Evolutionary conservation across 2,888 invertebrate species (phyloP), one percentile per base, ranked within the genome.

Genomic region (Chirona hameri): DNA sequence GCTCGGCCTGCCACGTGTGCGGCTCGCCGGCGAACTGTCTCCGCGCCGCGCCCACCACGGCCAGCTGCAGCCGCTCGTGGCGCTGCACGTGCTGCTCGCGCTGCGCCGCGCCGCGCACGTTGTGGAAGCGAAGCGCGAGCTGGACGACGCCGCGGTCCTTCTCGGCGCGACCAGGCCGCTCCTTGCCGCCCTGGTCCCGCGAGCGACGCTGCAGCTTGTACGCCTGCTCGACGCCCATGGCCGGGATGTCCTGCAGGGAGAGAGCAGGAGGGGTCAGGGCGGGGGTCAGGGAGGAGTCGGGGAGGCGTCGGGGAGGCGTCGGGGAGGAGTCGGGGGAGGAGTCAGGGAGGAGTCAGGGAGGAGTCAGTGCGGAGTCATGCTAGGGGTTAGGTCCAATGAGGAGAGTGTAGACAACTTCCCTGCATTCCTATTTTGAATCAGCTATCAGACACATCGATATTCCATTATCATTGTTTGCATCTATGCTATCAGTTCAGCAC

Each of bases 191-290:
- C 18, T 12, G 29, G n/a, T 80, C 52, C 12, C 52, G 80, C 48
- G 52, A 52, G 18, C 48, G 80, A 0, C 52, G 15, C 80, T 80
- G 80, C 80, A 80, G 80, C 52, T 80, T 80, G 80, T 80, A 80
- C 27, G 29, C 27, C 52, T 27, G 52, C 21, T 80, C 80, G 0
- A 21, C 31, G 52, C 80, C 80, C 52, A 80, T 5, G 15, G 80
- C 80, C 48, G 80, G 80, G 15, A 80, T 14, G 4, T 80, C 52
- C 80, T 80, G 80, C 39, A 3, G 39, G 21, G 29, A 4, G 14
- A 9, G 72, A 9, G 21, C 60, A 21, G 24, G 60, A 12, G 4
- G 39, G 4, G 39, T 39, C 39, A 39, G 39, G 39, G 39, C 2
- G 39, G 4, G 39, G 4, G 39, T 39, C 39, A 39, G 39, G 39